Base-by-base conservation (phyloP, 2,113 vertebrate species). In the Bostrychus sinensis region DNA sequence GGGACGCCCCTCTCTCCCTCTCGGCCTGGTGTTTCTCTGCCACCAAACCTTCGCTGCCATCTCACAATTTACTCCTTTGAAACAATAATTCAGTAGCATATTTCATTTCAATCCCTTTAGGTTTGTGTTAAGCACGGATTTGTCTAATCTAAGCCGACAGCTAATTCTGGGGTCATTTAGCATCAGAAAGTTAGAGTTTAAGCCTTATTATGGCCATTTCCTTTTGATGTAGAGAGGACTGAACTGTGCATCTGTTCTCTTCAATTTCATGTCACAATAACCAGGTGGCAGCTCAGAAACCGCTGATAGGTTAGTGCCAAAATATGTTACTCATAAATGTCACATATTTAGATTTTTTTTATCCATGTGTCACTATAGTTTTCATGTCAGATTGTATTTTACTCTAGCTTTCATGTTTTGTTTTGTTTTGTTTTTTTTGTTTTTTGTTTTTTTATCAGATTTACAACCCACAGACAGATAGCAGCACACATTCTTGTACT, bases 111-210 rank as follows among this genome's bases (percentile, higher is more conserved):
- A 60, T 62, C 78, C 58, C 34, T 19, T 60, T 80, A 80, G 74
- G 86, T 85, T 86, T 84, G 54, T 60, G 71, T 91, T 81, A 68
- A 73, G 53, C 76, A 16, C 1, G 1, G 34, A 58, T 66, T 23
- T 13, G 46, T 70, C 77, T 91, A 88, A 91, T 89, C 63, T 26
- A 70, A 89, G 45, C 50, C 62, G 91, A 89, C 90, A 90, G 88
- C 77, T 72, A 36, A 83, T 87, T 90, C 76, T 54, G 60, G 85
- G 74, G 77, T 88, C 80, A 83, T 92, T 88, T 86, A 81, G 78
- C 81, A 78, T 86, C 89, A 87, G 82, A 80, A 76, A 79, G 81
- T 85, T 64, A 45, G 46, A 61, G 59, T 88, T 91, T 89, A 88
- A 63, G 56, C 59, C 72, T 84, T 58, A 89, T 93, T 92, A 89